Conservation (phyloP, 1,140 invertebrate genomes). For the Drosophila grimshawi region DNA sequence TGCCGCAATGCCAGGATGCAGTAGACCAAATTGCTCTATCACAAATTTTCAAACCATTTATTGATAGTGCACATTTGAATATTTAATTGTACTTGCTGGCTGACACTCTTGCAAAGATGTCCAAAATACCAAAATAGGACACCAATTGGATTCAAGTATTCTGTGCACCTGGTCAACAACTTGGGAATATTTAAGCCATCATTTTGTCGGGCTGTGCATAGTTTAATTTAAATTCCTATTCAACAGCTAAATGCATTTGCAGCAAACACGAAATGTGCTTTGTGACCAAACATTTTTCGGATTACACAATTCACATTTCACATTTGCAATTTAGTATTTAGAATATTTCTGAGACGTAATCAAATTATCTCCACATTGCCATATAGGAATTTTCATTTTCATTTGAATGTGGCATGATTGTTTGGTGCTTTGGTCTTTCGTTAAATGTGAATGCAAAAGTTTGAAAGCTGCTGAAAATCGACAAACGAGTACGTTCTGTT, state of each 20-base stretch:
- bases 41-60: slow-evolving; percentile 50
- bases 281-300: slow-evolving; percentile 33
- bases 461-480: not conserved
- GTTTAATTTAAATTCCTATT: slow-evolving; percentile 76
- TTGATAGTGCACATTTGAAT: slow-evolving; percentile 77
- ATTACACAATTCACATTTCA: slow-evolving; percentile 28
- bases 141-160: not conserved
- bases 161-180: not conserved
- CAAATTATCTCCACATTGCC: slow-evolving; percentile 32
- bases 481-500: slow-evolving; percentile 1
- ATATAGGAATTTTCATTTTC: slow-evolving; percentile 24
- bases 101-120: slow-evolving; percentile 50
- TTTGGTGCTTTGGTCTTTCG: not conserved
- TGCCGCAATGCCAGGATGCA: slow-evolving; percentile 31
- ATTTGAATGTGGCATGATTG: slow-evolving; percentile 40
- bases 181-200: not conserved
- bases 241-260: slow-evolving; percentile 46
- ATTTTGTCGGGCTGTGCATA: slow-evolving; percentile 44
- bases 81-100: slow-evolving; percentile 73
- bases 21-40: slow-evolving; percentile 36
- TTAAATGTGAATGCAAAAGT: slow-evolving; percentile 16
- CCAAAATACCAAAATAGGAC: slow-evolving; percentile 43
- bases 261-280: slow-evolving; percentile 17
- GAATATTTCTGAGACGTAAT: slow-evolving; percentile 23
- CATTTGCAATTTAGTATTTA: slow-evolving; percentile 24